These are phyloP conservation scores for Mimas tiliae DNA, from an alignment of 2,888 invertebrate species.

Conservation along the genomic window DNA sequence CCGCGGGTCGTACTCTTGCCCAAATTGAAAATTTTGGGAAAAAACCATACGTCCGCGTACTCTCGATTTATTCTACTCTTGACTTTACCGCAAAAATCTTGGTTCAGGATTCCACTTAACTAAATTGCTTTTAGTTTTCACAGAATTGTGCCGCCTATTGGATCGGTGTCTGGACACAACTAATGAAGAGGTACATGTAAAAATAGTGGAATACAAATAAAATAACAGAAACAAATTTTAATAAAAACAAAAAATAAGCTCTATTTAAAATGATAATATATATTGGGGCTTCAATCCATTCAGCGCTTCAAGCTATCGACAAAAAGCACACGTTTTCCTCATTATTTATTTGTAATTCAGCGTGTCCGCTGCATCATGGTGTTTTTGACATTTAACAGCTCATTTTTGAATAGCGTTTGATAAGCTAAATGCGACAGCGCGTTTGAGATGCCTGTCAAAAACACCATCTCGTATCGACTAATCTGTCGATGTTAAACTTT, in stretches of 20 bases:
- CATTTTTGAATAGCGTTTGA: constrained; percentile 17
- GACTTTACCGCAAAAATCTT: too few species aligned
- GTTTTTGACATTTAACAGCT: constrained; percentile 21
- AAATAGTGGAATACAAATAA: constrained; percentile 14
- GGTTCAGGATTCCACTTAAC: too few species aligned
- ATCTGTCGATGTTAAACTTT: constrained; percentile 32
- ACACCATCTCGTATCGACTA: constrained; percentile 16
- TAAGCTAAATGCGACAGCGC: constrained; percentile 14
- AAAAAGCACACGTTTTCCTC: constrained; percentile 19
- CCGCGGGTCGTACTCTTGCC: too few species aligned
- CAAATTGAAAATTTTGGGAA: too few species aligned
- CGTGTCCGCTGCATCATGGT: background rate
- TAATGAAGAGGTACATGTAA: too few species aligned
- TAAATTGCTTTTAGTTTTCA: too few species aligned
- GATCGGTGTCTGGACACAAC: too few species aligned
- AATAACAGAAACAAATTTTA: constrained; percentile 13
- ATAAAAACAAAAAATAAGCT: constrained; percentile 19
- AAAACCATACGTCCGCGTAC: too few species aligned
- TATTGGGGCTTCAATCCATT: constrained; percentile 9
- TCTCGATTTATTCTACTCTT: too few species aligned
- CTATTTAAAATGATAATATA: constrained; percentile 18
- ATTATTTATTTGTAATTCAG: constrained; percentile 18
- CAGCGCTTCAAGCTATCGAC: constrained; percentile 24
- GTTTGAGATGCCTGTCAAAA: constrained; percentile 22
- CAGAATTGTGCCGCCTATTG: too few species aligned